Percentiles rank a stretch among this genome's conserved stretches.
phyloP scores from a whole-genome alignment of 2,888 invertebrate species.

The Flexamia atlantica region DNA sequence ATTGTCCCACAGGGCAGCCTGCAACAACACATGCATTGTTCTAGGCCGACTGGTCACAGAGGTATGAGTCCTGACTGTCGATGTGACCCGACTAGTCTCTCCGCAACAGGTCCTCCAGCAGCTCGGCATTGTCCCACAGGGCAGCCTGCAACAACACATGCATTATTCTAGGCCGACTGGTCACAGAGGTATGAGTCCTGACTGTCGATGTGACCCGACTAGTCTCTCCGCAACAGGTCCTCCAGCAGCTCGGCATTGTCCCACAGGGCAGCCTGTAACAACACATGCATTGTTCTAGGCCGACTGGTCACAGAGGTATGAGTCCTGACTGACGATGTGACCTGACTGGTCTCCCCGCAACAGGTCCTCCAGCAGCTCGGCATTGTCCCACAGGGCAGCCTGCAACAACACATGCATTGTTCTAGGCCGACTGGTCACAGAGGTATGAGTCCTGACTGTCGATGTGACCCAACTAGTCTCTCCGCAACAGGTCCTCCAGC shows the following conservation, averaged over 20 bases:
- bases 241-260: slow-evolving; percentile 91
- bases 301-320: too few relatives aligned
- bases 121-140: slow-evolving; percentile 93
- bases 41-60: too few relatives aligned
- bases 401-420: too few relatives aligned
- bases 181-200: too few relatives aligned
- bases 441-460: slow-evolving; percentile 77
- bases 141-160: slow-evolving; percentile 80
- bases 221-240: slow-evolving; percentile 85
- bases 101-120: slow-evolving; percentile 87
- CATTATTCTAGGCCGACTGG: slow-evolving; percentile 80
- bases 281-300: slow-evolving; percentile 72
- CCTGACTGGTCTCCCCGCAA: slow-evolving; percentile 82
- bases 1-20: too few relatives aligned
- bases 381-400: slow-evolving; percentile 91
- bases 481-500: slow-evolving; percentile 74
- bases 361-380: slow-evolving; percentile 88
- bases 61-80: slow-evolving; percentile 84
- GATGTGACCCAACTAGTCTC: slow-evolving; percentile 81
- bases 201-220: slow-evolving; percentile 80
- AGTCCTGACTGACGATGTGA: slow-evolving; percentile 84
- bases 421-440: too few relatives aligned
- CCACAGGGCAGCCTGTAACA: slow-evolving; percentile 90
- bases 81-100: slow-evolving; percentile 81
- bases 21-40: too few relatives aligned